Evolutionary conservation across 1,140 invertebrate species (phyloP), one percentile per base, ranked within the genome.

Genomic region (Trichonephila clavata): DNA sequence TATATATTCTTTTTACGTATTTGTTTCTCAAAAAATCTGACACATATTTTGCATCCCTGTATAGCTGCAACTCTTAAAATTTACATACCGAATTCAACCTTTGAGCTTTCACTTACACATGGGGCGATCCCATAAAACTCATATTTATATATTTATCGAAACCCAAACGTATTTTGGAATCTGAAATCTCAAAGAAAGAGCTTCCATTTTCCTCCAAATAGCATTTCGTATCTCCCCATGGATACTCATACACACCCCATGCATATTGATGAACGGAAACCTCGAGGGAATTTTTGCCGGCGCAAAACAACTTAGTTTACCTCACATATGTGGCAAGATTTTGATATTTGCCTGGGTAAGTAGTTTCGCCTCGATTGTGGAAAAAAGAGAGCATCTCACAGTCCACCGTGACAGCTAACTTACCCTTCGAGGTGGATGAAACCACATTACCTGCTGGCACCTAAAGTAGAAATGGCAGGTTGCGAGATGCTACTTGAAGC

Each of bases 331-430:
- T 68, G 65, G 65, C 65, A 68, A 68, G 65, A 27, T 68, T 68
- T 68, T 68, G 65, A 68, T 68, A 68, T 68, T 68, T 68, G 65
- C 65, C 65, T 68, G 21, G n/a, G 65, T 68, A 68, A 68, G 65
- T 68, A 68, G 65, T 27, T 68, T 68, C 27, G 65, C n/a, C 65
- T 68, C 65, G 65, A 68, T 68, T 27, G 65, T 27, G 65, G 50
- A 50, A 13, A 50, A 50, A 50, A 50, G 10, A 50, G 10, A 50
- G 50, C 7, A 13, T 13, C 7, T 50, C 50, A 10, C 50, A 27
- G 65, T 68, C 65, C 65, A 68, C n/a, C 65, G 65, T 68, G 65
- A 68, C 65, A 68, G 65, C 65, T 68, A n/a, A 68, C 65, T 68
- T 68, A 68, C 65, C 65, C n/a, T n/a, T 68, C 50, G 21, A 7